Conservation (phyloP, 2,113 vertebrate species). For the Pseudorectes ferrugineus region DNA sequence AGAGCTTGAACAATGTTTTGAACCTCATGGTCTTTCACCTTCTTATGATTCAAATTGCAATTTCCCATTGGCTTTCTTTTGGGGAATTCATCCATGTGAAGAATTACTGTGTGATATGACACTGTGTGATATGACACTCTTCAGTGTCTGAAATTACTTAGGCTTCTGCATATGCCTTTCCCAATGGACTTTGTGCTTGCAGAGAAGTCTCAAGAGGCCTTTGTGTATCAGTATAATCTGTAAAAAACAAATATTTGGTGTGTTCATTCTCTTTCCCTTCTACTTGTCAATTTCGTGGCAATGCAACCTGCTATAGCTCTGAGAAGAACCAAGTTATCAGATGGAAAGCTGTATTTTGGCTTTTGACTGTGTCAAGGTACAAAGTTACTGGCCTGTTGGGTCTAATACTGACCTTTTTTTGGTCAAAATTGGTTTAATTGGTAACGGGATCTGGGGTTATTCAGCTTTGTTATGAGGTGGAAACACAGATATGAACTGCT, state of each 20-base stretch:
- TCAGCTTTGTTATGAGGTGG: constrained; percentile 37
- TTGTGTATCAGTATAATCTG: constrained; percentile 3
- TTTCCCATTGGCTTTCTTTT: constrained; percentile 19
- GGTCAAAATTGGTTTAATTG: constrained; percentile 30
- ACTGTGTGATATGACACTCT: constrained; percentile 27
- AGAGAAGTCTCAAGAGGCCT: constrained; percentile 25
- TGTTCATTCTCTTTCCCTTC: neutral
- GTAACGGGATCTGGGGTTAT: neutral
- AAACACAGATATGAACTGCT: constrained; percentile 19
- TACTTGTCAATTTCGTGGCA: constrained; percentile 12
- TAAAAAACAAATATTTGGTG: constrained; percentile 2
- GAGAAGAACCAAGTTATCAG: neutral
- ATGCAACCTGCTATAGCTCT: constrained; percentile 7
- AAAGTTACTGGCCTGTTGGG: constrained; percentile 9
- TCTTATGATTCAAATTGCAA: neutral
- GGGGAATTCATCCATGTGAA: constrained; percentile 13
- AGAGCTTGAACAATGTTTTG: constrained; percentile 26
- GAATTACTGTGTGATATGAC: constrained; percentile 42
- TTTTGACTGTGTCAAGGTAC: constrained; percentile 44
- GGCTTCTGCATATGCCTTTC: constrained; percentile 22
- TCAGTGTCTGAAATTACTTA: constrained; percentile 7
- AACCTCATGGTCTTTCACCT: constrained; percentile 18
- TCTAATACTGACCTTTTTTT: constrained; percentile 25
- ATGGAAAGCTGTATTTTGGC: constrained; percentile 37
- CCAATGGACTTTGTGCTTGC: neutral